Evolutionary conservation across 2,797 vertebrate species (phyloP).

Genomic region (Spatula versicolor): DNA sequence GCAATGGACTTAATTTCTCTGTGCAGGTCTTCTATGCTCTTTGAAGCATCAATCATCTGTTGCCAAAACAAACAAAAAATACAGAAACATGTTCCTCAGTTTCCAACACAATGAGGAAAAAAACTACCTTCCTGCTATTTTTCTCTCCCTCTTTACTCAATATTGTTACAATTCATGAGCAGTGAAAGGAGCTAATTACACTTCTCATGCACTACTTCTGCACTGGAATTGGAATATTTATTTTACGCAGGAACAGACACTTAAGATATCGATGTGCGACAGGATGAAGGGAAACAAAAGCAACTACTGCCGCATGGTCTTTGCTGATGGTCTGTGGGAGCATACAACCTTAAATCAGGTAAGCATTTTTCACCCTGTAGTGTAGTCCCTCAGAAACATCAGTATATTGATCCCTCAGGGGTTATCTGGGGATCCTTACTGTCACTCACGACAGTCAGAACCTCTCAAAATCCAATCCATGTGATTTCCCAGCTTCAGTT

Average conservation of each 20-base stretch:
- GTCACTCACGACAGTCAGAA: not conserved
- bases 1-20: slow-evolving; percentile 79
- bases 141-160: not conserved
- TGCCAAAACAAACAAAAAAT: not conserved
- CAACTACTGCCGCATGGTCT: not conserved
- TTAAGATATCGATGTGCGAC: not conserved
- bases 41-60: slow-evolving; percentile 84
- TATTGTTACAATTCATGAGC: not conserved
- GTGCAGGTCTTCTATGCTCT: slow-evolving; percentile 86
- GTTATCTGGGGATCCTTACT: too few relatives aligned
- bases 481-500: not conserved
- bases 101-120: not conserved
- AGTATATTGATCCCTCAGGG: not conserved
- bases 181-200: not conserved
- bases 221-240: not conserved
- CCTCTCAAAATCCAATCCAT: not conserved
- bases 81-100: not conserved
- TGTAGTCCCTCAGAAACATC: not conserved
- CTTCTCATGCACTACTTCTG: not conserved
- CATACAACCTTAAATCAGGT: not conserved
- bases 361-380: not conserved
- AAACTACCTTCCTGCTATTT: not conserved
- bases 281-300: not conserved
- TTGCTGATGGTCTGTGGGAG: not conserved
- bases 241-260: not conserved